Evolutionary conservation across 2,797 vertebrate genomes (phyloP).

Genomic region (Pseudochaenichthys georgianus): DNA sequence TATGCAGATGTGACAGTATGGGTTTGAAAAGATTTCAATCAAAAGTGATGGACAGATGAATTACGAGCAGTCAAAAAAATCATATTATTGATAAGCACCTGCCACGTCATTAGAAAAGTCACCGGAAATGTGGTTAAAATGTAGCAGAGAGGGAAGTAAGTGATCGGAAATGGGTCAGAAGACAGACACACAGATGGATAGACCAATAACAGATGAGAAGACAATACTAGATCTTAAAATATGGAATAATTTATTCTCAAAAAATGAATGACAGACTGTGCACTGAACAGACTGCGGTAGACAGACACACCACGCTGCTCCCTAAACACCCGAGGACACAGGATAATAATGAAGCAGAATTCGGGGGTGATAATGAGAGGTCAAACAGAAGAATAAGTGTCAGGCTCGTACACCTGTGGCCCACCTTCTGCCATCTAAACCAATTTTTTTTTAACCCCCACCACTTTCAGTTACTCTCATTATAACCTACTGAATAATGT

Average conservation of each 20-base stretch:
- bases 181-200: conserved; percentile 30
- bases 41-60: conserved; percentile 25
- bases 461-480: conserved; percentile 73
- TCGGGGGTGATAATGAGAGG: conserved; percentile 78
- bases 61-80: conserved; percentile 19
- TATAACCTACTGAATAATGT: conserved; percentile 83
- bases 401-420: conserved; percentile 80
- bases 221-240: conserved; percentile 65
- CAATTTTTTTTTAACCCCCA: conserved; percentile 34
- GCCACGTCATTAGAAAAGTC: conserved; percentile 12
- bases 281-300: conserved; percentile 64
- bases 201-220: conserved; percentile 48
- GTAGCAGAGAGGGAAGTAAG: background rate
- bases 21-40: conserved; percentile 20
- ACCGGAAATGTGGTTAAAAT: conserved; percentile 7
- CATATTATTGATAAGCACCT: conserved; percentile 21
- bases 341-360: conserved; percentile 70
- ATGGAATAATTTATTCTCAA: conserved; percentile 69
- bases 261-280: conserved; percentile 71
- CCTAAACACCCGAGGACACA: conserved; percentile 68
- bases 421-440: conserved; percentile 82
- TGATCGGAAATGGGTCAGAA: conserved; percentile 6
- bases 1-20: conserved; percentile 26
- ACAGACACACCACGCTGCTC: conserved; percentile 56
- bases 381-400: conserved; percentile 78